phyloP scores from a whole-genome alignment of 2,797 vertebrate genomes.

The Sebastes melanostomus region DNA sequence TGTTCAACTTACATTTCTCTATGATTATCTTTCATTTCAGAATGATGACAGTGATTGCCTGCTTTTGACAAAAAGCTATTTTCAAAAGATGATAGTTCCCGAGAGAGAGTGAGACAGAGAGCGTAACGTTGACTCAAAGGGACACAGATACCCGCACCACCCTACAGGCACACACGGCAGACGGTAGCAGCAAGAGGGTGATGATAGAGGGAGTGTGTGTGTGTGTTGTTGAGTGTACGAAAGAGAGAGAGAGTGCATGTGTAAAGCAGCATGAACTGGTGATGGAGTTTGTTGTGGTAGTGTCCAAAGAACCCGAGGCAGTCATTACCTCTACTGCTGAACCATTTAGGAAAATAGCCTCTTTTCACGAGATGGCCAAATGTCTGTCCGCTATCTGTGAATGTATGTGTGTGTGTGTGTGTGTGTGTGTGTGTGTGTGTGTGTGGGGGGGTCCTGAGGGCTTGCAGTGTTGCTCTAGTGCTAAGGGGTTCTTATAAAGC shows the following conservation, averaged over 20 bases:
- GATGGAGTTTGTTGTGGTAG: slow-evolving; percentile 55
- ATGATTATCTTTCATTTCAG: slow-evolving; percentile 11
- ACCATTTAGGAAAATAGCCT: slow-evolving; percentile 71
- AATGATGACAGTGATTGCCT: not conserved
- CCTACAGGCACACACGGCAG: slow-evolving; percentile 49
- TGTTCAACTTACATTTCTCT: not conserved
- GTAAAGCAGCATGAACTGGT: slow-evolving; percentile 47
- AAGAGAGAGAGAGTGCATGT: slow-evolving; percentile 11
- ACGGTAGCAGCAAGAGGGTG: slow-evolving; percentile 41
- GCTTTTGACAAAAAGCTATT: slow-evolving; percentile 14
- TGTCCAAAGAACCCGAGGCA: slow-evolving; percentile 63
- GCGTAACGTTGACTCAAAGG: slow-evolving; percentile 15
- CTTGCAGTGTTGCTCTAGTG: slow-evolving; percentile 19
- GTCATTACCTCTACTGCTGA: slow-evolving; percentile 69
- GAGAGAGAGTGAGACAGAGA: not conserved
- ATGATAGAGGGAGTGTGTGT: slow-evolving; percentile 36
- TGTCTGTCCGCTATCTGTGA: slow-evolving; percentile 42
- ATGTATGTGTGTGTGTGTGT: not conserved
- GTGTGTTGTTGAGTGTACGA: slow-evolving; percentile 6
- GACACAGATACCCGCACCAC: slow-evolving; percentile 24
- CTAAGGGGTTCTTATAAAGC: slow-evolving; percentile 23
- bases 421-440: not conserved
- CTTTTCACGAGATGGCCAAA: slow-evolving; percentile 55
- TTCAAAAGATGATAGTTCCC: slow-evolving; percentile 9
- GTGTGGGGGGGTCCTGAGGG: slow-evolving; percentile 5